Base-by-base conservation (phyloP, 2,888 invertebrate species). In the Tenodera sinensis region DNA sequence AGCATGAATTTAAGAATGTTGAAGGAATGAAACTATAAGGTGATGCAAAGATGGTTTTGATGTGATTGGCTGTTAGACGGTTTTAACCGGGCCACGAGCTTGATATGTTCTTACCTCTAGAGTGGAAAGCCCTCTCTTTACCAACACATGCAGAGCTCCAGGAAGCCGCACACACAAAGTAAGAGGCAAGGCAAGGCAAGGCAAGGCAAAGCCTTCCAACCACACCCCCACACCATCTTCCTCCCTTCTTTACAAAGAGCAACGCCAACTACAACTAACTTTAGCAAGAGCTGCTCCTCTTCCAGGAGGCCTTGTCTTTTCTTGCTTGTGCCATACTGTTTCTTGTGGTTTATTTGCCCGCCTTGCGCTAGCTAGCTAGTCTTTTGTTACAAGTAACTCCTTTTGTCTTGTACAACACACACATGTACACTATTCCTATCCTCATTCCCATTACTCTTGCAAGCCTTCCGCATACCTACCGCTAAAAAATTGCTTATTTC, bases 331-430 rank as follows among this genome's bases (percentile, higher is more conserved):
- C 87, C 30, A 82, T 87, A 87, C 87, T 87, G 87, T 87, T 87
- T n/a, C 87, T 83, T 87, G 87, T 87, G 87, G 87, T 87, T 87
- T 87, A 87, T 87, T 87, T 87, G 83, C 81, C 87, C 83, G 87
- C 87, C 71, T 42, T 86, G 81, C 81, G 28, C 25, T 30, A 71
- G 81, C 20, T 81, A 30, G 87, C 87, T 87, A 83, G 87, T 87
- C 87, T 87, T 83, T 87, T 87, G 87, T 87, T 87, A 87, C 81
- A 34, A 87, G 87, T 87, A 82, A 87, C 87, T 87, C 87, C 87
- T 87, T 87, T 87, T 87, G 87, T 87, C 83, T 87, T 87, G 87
- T 83, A 87, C 14, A 87, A 83, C 87, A 87, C 83, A 87, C 81
- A 84, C 84, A 71, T 81, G 54, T 54, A 86, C 86, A 86, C 54